Evolutionary conservation across 2,113 vertebrate genomes (phyloP), one percentile per base, ranked within the genome.

Genomic region (Bombycilla garrulus): DNA sequence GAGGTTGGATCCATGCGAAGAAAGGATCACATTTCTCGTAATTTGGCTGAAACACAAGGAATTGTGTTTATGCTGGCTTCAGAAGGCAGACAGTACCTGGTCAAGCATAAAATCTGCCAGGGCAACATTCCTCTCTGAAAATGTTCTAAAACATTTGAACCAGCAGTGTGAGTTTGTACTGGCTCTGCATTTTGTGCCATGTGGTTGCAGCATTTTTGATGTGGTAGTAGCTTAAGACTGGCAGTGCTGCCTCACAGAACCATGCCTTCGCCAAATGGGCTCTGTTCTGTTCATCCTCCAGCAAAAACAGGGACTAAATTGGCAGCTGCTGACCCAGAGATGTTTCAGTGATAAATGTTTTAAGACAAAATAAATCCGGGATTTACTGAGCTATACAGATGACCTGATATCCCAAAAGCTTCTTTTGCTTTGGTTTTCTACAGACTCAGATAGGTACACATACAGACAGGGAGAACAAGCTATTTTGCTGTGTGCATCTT

Each of bases 61-160:
- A 79, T 11, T 1, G 26, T 92, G 88, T 92, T 97, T 92, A 44
- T 86, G 47, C 91, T 97, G 95, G 94, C 88, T 93, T 88, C 38
- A 28, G 57, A 86, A 56, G 54, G 86, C 86, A 93, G 82, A 77
- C 38, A 28, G 47, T 94, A 96, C 83, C 91, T 92, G 92, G 86
- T 96, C 76, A 86, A 81, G 95, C 88, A 81, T 66, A 81, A 92
- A 92, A 92, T 73, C 80, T 93, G 51, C 76, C 51, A 47, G 71
- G 72, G 86, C 71, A 94, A 73, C 84, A 86, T 47, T 74, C 42
- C 76, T 74, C 51, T 79, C 40, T 71, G 53, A 71, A 88, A 94
- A 88, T 51, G 56, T 84, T 83, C 72, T 78, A 16, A 92, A 81
- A 29, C 51, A 45, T 77, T 83, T 90, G 82, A 92, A 77, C 42